Evolutionary conservation across 1,140 invertebrate species (phyloP).

Genomic region (Saccostrea echinata): DNA sequence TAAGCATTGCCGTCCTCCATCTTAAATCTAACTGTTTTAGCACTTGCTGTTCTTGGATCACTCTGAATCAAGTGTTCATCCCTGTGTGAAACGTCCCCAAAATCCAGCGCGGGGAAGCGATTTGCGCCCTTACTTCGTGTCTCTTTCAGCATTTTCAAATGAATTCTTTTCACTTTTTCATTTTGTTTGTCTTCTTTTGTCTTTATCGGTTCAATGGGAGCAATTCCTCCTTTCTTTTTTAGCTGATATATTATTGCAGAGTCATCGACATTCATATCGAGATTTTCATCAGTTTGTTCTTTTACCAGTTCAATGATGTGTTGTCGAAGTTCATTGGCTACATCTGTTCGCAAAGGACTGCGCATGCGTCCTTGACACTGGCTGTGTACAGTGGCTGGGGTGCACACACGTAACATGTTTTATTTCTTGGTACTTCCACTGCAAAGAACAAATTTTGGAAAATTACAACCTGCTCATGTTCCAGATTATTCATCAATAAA

Average conservation of each 20-base stretch:
- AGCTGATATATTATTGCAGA: slow-evolving; percentile 50
- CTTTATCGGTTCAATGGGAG: slow-evolving; percentile 29
- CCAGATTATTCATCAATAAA: background rate
- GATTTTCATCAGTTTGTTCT: slow-evolving; percentile 39
- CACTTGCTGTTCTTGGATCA: background rate
- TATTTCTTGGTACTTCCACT: slow-evolving; percentile 7
- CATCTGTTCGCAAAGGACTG: slow-evolving; percentile 39
- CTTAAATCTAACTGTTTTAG: slow-evolving; percentile 47
- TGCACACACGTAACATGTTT: slow-evolving; percentile 49
- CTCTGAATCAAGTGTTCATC: slow-evolving; percentile 27
- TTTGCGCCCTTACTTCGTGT: slow-evolving; percentile 33
- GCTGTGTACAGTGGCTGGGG: slow-evolving; percentile 36
- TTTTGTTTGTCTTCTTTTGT: slow-evolving; percentile 39
- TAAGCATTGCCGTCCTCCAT: slow-evolving; percentile 35
- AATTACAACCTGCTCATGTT: background rate
- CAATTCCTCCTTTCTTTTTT: slow-evolving; percentile 45
- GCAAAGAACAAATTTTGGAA: background rate
- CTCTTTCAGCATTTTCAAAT: slow-evolving; percentile 47
- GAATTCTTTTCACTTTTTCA: slow-evolving; percentile 50
- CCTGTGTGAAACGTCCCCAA: slow-evolving; percentile 37
- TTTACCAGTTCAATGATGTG: slow-evolving; percentile 49
- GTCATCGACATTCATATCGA: slow-evolving; percentile 24
- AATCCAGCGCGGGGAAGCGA: slow-evolving; percentile 46
- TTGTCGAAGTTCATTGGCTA: slow-evolving; percentile 44
- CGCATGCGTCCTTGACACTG: slow-evolving; percentile 22